Percentiles rank a stretch among this genome's conserved stretches.
phyloP scores from a whole-genome alignment of 2,888 invertebrate species.

The Bugulina stolonifera region DNA sequence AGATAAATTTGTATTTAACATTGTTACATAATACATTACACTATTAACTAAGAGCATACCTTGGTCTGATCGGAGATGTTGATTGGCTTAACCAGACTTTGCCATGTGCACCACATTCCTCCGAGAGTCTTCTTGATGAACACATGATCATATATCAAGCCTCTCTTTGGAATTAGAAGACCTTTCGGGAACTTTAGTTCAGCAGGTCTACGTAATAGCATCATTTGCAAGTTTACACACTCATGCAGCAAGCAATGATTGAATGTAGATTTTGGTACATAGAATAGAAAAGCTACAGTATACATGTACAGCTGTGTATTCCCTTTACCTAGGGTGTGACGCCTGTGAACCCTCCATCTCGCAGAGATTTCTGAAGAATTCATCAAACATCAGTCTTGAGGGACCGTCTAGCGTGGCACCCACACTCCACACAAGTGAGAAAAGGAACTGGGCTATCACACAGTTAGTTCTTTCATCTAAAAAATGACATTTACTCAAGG shows the following conservation, averaged over 20 bases:
- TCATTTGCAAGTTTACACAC: too few species aligned
- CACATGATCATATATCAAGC: conserved; percentile 48
- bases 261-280: too few species aligned
- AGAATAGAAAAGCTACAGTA: too few species aligned
- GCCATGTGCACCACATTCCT: conserved; percentile 49
- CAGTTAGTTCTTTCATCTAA: conserved; percentile 46
- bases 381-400: conserved; percentile 49
- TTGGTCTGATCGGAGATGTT: conserved; percentile 44
- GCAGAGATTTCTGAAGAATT: conserved; percentile 44
- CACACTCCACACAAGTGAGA: conserved; percentile 51
- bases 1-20: too few species aligned
- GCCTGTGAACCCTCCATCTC: conserved; percentile 46
- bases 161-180: conserved; percentile 48
- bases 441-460: conserved; percentile 48
- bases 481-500: neutral
- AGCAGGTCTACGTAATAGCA: conserved; percentile 47
- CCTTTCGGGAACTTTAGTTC: conserved; percentile 46
- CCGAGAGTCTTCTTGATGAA: conserved; percentile 41
- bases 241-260: too few species aligned
- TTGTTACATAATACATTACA: neutral
- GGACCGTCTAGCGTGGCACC: conserved; percentile 45
- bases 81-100: conserved; percentile 38
- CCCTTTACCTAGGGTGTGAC: conserved; percentile 49
- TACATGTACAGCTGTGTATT: too few species aligned
- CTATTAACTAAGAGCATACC: conserved; percentile 32